Evolutionary conservation across 2,888 invertebrate species (phyloP), one percentile per base, ranked within the genome.

Genomic region (Disparrhopalites patrizii): DNA sequence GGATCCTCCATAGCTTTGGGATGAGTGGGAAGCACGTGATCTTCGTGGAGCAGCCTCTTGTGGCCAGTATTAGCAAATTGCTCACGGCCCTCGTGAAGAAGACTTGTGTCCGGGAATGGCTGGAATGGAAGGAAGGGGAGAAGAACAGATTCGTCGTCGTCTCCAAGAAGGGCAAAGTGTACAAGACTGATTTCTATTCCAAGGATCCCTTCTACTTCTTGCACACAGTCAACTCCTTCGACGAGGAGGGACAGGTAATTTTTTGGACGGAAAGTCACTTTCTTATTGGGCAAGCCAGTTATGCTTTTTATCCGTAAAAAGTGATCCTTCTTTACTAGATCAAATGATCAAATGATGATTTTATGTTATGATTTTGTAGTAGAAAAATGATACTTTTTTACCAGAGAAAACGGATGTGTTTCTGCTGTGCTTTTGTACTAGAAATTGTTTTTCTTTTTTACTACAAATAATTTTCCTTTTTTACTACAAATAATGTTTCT

Each of bases 201-300:
- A 77, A 77, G 5, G 77, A 78, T 25, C 76, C 81, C 1, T 80
- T 82, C 71, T 83, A 83, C 75, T 78, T 79, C 43, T 81, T 83
- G 76, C 83, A 84, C 73, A 80, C 81, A 69, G 79, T 81, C 62
- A 84, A 84, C 72, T 78, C 81, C 20, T 83, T 79, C 73, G 83
- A 84, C 76, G 79, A 80, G 40, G 78, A 80, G 54, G 79, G 77
- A 27, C 79, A 80, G 67, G 77, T 77, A 3, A 60, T 20, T 15
- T 10, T 23, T 23, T 55, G 18, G 36, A n/a, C n/a, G n/a, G n/a
- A n/a, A n/a, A n/a, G n/a, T n/a, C n/a, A n/a, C n/a, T n/a, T n/a
- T n/a, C n/a, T n/a, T n/a, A n/a, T n/a, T n/a, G n/a, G n/a, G n/a
- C n/a, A n/a, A n/a, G n/a, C n/a, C n/a, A n/a, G n/a, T n/a, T n/a